Evolutionary conservation across 2,797 vertebrate genomes (phyloP).

Genomic region (Setipinna tenuifilis): DNA sequence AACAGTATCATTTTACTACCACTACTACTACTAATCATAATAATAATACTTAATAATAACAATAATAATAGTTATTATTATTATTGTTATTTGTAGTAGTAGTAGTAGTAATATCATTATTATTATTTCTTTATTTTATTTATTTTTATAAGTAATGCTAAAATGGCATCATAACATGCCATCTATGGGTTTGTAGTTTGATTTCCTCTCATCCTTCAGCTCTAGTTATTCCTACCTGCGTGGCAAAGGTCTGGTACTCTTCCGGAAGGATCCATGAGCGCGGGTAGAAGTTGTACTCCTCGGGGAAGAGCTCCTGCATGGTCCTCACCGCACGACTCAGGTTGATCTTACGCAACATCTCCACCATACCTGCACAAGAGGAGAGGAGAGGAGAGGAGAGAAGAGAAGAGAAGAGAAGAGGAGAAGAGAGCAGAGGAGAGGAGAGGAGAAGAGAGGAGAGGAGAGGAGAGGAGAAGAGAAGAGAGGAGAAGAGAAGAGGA

Average conservation of each 20-base stretch:
- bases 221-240: constrained; percentile 76
- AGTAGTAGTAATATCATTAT: background rate
- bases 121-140: no score
- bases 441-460: no score
- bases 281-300: constrained; percentile 96
- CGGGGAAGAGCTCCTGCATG: constrained; percentile 93
- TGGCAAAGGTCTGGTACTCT: constrained; percentile 86
- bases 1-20: no score
- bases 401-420: background rate
- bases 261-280: constrained; percentile 97
- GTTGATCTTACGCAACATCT: constrained; percentile 94
- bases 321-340: constrained; percentile 91
- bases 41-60: no score
- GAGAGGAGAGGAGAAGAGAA: no score
- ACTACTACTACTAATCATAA: no score
- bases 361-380: constrained; percentile 87
- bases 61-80: no score
- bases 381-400: constrained; percentile 29
- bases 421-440: background rate
- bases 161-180: background rate
- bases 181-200: background rate
- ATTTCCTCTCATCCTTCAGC: background rate
- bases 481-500: background rate
- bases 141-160: background rate
- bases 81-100: no score